Percentiles rank a stretch among this genome's conserved stretches.
Conservation (phyloP, 2,797 vertebrate species). For the Aplochiton taeniatus region DNA sequence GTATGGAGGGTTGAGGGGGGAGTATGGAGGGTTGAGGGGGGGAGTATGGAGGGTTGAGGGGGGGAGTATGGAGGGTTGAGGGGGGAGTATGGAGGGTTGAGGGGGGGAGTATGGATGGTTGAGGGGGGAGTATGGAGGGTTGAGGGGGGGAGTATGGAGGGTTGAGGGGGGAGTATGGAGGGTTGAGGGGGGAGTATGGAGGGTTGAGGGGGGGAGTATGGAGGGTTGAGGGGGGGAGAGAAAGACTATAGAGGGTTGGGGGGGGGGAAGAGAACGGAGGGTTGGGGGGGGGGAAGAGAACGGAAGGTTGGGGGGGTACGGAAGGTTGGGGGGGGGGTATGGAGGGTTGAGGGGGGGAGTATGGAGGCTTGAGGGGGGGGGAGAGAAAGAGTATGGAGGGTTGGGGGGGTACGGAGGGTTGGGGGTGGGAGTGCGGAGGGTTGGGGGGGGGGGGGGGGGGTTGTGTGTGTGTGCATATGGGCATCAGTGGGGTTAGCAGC, state of each 20-base stretch:
- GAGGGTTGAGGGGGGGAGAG: neutral
- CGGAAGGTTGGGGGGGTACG: neutral
- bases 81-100: too few relatives aligned
- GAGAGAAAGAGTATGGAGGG: slow-evolving; percentile 49
- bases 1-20: too few relatives aligned
- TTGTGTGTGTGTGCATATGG: slow-evolving; percentile 52
- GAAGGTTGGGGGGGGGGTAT: neutral
- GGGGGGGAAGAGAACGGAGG: slow-evolving; percentile 11
- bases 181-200: too few relatives aligned
- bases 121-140: too few relatives aligned
- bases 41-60: too few relatives aligned
- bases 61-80: too few relatives aligned
- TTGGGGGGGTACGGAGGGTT: slow-evolving; percentile 2
- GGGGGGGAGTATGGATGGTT: too few relatives aligned
- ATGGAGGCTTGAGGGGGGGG: slow-evolving; percentile 28
- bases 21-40: too few relatives aligned
- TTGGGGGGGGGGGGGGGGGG: slow-evolving; percentile 23
- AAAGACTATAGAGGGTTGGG: neutral
- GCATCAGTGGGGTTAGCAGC: slow-evolving; percentile 74
- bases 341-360: slow-evolving; percentile 35
- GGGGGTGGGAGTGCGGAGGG: slow-evolving; percentile 30
- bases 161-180: too few relatives aligned
- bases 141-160: too few relatives aligned
- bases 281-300: neutral
- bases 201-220: neutral